phyloP scores from a whole-genome alignment of 1,140 invertebrate species.

The Ptiloglossa arizonensis region DNA sequence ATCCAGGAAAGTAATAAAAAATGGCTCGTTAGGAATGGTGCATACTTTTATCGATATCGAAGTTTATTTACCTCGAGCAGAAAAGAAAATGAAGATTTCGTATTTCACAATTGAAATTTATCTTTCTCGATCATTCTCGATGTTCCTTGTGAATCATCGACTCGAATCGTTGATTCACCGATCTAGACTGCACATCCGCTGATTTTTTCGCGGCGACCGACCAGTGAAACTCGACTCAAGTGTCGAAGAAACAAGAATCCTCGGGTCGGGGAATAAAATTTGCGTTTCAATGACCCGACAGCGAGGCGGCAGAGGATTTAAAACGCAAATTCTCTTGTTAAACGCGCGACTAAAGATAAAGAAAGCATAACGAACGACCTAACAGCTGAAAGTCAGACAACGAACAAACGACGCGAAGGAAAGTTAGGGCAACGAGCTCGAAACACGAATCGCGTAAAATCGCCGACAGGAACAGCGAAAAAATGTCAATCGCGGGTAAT shows the following conservation, averaged over 20 bases:
- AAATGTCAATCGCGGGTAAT: background rate
- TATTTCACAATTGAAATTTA: too few relatives aligned
- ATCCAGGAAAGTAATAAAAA: too few relatives aligned
- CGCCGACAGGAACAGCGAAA: background rate
- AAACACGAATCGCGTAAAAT: conserved; percentile 16
- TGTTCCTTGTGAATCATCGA: background rate
- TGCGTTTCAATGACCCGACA: background rate
- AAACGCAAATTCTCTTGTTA: conserved; percentile 18
- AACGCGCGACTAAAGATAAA: conserved; percentile 18
- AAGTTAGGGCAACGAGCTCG: conserved; percentile 1
- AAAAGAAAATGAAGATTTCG: too few relatives aligned
- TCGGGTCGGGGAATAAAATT: background rate
- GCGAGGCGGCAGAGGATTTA: background rate
- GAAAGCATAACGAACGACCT: conserved; percentile 34
- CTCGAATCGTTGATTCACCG: too few relatives aligned
- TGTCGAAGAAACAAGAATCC: background rate
- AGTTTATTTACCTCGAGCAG: too few relatives aligned
- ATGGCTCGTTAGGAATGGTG: too few relatives aligned
- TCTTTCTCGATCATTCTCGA: too few relatives aligned
- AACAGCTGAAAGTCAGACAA: background rate
- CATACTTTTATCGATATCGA: too few relatives aligned
- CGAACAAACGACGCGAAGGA: background rate
- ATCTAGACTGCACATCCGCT: too few relatives aligned
- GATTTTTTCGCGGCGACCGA: too few relatives aligned
- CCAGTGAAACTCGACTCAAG: too few relatives aligned